Percentiles rank a stretch among this genome's conserved stretches.
phyloP scores from a whole-genome alignment of 2,888 invertebrate species.

The Drosophila pseudotakahashii region DNA sequence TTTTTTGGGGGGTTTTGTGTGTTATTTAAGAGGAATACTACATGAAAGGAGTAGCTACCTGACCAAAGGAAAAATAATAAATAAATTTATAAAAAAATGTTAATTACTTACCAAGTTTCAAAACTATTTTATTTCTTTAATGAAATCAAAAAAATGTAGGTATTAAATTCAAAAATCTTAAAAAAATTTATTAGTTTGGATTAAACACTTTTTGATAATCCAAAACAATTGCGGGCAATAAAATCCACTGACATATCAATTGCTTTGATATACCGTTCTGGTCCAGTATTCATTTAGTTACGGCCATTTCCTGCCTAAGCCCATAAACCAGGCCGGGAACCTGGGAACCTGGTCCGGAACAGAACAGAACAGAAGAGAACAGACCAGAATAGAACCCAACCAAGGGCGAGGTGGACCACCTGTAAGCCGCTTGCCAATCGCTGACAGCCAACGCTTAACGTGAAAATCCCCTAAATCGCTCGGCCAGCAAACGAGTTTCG shows the following conservation, averaged over 20 bases:
- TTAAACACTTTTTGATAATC: no score
- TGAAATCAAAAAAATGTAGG: no score
- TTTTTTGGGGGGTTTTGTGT: constrained; percentile 44
- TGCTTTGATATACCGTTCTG: neutral
- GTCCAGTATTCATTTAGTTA: constrained; percentile 57
- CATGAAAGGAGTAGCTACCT: no score
- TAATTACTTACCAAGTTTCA: no score
- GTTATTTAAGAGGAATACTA: no score
- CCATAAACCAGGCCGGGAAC: constrained; percentile 49
- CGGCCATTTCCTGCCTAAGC: constrained; percentile 65
- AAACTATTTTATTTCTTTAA: no score
- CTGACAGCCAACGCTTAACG: constrained; percentile 73
- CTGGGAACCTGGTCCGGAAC: neutral
- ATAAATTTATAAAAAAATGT: no score
- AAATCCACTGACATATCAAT: constrained; percentile 13
- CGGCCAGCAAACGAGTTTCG: constrained; percentile 46
- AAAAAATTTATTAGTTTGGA: no score
- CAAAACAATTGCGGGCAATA: no score
- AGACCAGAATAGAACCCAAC: constrained; percentile 9
- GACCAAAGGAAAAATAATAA: no score
- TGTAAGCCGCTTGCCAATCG: constrained; percentile 77
- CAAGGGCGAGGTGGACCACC: constrained; percentile 51
- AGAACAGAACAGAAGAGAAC: neutral
- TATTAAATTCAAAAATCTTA: no score
- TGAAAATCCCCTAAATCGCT: constrained; percentile 72